Percentiles rank a stretch among this genome's conserved stretches.
Conservation (phyloP, 1,140 invertebrate species). For the Scaptomyza graminum region DNA sequence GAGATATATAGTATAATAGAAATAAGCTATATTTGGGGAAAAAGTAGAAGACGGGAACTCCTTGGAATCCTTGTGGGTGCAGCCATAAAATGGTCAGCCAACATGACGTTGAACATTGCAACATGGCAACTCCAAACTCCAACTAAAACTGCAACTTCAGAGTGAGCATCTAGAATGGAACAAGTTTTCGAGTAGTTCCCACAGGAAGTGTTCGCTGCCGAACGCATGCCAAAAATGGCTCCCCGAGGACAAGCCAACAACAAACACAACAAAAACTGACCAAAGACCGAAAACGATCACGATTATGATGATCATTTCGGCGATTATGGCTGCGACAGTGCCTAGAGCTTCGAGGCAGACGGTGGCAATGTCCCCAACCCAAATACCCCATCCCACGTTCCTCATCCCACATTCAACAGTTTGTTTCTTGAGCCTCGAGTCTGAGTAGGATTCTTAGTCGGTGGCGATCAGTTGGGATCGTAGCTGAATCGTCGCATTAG, state of each 20-base stretch:
- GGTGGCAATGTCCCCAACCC: slow-evolving; percentile 60
- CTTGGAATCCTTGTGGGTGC: slow-evolving; percentile 47
- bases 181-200: slow-evolving; percentile 69
- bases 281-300: slow-evolving; percentile 62
- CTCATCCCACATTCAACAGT: slow-evolving; percentile 12
- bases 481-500: slow-evolving; percentile 38
- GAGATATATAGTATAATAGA: slow-evolving; percentile 43
- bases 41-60: not conserved
- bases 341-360: slow-evolving; percentile 23
- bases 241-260: slow-evolving; percentile 71
- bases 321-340: slow-evolving; percentile 56
- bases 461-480: slow-evolving; percentile 34
- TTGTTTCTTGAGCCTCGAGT: slow-evolving; percentile 16
- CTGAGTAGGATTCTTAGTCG: slow-evolving; percentile 11
- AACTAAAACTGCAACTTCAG: slow-evolving; percentile 29
- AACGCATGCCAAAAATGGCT: slow-evolving; percentile 79
- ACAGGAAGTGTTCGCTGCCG: slow-evolving; percentile 75
- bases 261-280: slow-evolving; percentile 29
- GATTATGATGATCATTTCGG: slow-evolving; percentile 74
- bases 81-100: slow-evolving; percentile 42
- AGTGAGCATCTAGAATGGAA: slow-evolving; percentile 44
- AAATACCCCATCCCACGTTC: slow-evolving; percentile 10
- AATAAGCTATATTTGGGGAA: slow-evolving; percentile 27
- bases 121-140: not conserved
- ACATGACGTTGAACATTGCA: slow-evolving; percentile 41